phyloP scores from a whole-genome alignment of 1,140 invertebrate genomes.

The Epicauta chinensis region DNA sequence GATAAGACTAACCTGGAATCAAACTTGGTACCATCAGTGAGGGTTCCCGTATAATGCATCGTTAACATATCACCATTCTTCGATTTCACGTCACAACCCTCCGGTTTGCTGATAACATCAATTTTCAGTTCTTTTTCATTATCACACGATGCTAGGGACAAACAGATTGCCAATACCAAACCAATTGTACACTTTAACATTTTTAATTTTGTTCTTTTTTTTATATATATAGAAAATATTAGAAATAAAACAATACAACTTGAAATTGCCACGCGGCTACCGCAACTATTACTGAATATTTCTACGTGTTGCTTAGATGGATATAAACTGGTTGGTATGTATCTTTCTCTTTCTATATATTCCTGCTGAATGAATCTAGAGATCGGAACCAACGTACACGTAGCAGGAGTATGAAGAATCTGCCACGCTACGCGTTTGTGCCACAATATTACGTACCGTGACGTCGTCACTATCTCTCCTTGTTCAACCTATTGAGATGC shows the following conservation, averaged over 20 bases:
- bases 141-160: constrained; percentile 1
- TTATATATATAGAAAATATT: constrained; percentile 33
- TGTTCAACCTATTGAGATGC: constrained; percentile 4
- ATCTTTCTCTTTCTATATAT: too few relatives aligned
- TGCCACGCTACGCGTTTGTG: neutral
- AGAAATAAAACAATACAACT: too few relatives aligned
- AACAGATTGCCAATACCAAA: constrained; percentile 1
- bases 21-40: constrained; percentile 84
- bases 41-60: constrained; percentile 90
- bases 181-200: constrained; percentile 13
- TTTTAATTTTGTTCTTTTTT: neutral
- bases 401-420: constrained; percentile 15
- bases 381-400: neutral
- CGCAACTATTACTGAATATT: constrained; percentile 2
- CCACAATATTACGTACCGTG: constrained; percentile 17
- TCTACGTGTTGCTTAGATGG: neutral
- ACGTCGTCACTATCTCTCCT: constrained; percentile 14
- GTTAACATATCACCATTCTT: constrained; percentile 83
- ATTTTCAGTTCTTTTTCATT: constrained; percentile 62
- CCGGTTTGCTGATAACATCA: constrained; percentile 70
- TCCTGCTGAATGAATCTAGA: constrained; percentile 10
- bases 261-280: constrained; percentile 32
- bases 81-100: constrained; percentile 73
- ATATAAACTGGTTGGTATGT: neutral
- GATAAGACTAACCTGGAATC: constrained; percentile 74